These are phyloP conservation scores for Platygyra sinensis DNA, from an alignment of 64 coral and sea anemone genomes.

Conservation along the genomic window DNA sequence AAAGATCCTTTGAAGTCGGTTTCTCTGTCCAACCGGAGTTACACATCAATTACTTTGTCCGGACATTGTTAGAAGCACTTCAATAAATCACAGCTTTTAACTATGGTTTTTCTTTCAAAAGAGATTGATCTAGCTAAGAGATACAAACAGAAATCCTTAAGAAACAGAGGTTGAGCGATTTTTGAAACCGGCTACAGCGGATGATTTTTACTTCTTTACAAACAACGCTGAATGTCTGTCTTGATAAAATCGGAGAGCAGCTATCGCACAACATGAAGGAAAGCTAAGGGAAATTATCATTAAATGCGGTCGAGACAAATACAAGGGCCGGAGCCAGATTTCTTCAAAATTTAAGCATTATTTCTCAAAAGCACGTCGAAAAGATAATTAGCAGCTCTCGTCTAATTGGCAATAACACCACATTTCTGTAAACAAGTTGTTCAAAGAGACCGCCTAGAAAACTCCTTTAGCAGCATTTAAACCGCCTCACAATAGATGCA, in stretches of 20 bases:
- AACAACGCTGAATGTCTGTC: background rate
- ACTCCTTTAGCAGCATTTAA: constrained; percentile 69
- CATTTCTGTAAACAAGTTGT: constrained; percentile 91
- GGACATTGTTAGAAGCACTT: background rate
- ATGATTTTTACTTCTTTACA: background rate
- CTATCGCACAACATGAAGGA: background rate
- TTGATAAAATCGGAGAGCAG: background rate
- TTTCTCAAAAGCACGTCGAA: constrained; percentile 29
- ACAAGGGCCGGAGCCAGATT: constrained; percentile 20
- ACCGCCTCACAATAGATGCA: constrained; percentile 59
- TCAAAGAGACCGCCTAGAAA: constrained; percentile 89
- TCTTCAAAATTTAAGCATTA: constrained; percentile 48
- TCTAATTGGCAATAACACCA: constrained; percentile 95
- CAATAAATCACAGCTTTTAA: constrained; percentile 17
- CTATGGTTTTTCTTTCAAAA: background rate
- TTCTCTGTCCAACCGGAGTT: background rate
- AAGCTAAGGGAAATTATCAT: constrained; percentile 14
- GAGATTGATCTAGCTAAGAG: background rate
- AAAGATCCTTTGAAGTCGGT: constrained; percentile 1
- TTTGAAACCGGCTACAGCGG: background rate
- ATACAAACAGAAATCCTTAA: background rate
- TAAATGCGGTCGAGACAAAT: constrained; percentile 27
- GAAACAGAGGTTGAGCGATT: background rate
- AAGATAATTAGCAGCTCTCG: constrained; percentile 83
- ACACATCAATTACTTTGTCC: constrained; percentile 6